Conservation (phyloP, 2,888 invertebrate species). For the Orthosia cruda region DNA sequence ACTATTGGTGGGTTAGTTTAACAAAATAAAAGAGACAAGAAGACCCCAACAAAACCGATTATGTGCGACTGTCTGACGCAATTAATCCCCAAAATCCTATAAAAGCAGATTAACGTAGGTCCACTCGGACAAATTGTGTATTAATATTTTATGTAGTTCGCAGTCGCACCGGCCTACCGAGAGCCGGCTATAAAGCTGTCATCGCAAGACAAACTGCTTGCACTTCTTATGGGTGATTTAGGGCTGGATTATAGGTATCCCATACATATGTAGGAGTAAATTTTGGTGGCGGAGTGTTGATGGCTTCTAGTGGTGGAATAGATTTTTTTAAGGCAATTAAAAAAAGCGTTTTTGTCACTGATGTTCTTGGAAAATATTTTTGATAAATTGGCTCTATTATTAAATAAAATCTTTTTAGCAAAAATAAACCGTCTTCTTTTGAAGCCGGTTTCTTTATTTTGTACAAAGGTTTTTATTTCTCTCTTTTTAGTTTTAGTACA, state of each 20-base stretch:
- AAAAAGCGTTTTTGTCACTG: background rate
- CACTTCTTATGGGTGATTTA: constrained; percentile 90
- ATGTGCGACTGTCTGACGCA: constrained; percentile 66
- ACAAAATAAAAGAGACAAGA: constrained; percentile 55
- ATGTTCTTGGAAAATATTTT: background rate
- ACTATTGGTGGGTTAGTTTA: constrained; percentile 13
- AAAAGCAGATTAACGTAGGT: constrained; percentile 89
- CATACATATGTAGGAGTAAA: constrained; percentile 67
- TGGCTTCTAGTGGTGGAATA: constrained; percentile 18
- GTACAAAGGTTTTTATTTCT: too few species aligned
- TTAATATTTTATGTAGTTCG: constrained; percentile 91
- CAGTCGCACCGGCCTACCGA: constrained; percentile 83
- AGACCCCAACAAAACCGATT: constrained; percentile 59
- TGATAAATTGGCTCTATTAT: background rate
- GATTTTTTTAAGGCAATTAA: constrained; percentile 19
- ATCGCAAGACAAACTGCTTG: constrained; percentile 88
- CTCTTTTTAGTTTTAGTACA: too few species aligned
- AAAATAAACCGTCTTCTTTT: too few species aligned
- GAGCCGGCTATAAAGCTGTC: constrained; percentile 88
- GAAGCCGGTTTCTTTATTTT: too few species aligned
- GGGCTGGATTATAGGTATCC: constrained; percentile 83
- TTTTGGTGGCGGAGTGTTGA: constrained; percentile 56
- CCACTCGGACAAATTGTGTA: constrained; percentile 92
- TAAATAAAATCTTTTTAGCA: background rate
- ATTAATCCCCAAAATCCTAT: constrained; percentile 87